Percentiles rank a stretch among this genome's conserved stretches.
Conservation (phyloP, 2,888 invertebrate species). For the Allolobophora icterica region DNA sequence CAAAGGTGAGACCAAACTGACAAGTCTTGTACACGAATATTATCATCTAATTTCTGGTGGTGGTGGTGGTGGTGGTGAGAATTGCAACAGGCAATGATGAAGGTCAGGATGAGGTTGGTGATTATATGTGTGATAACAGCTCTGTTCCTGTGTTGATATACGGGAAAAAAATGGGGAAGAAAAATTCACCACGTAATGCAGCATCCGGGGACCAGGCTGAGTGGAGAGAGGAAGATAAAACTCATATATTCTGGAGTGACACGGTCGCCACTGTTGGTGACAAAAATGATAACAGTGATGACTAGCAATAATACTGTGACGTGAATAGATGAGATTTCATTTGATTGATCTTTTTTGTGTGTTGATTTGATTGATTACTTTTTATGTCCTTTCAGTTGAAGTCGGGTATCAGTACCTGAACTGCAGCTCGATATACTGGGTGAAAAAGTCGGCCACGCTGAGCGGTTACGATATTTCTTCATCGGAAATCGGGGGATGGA, state of each 20-base stretch:
- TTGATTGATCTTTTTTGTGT: no score
- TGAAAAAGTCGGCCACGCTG: constrained; percentile 88
- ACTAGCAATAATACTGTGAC: not conserved
- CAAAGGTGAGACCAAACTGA: not conserved
- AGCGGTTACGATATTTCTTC: constrained; percentile 96
- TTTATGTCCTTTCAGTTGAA: constrained; percentile 58
- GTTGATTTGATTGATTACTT: not conserved
- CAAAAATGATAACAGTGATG: not conserved
- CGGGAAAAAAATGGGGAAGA: not conserved
- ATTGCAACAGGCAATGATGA: no score
- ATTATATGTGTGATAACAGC: not conserved
- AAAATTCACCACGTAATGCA: not conserved
- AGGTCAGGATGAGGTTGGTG: not conserved
- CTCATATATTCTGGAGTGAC: not conserved
- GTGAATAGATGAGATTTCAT: not conserved
- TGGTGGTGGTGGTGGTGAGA: no score
- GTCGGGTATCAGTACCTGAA: constrained; percentile 94
- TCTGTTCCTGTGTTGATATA: not conserved
- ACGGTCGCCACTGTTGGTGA: not conserved
- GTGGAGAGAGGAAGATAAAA: no score
- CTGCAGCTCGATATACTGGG: constrained; percentile 90
- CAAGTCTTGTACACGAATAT: not conserved
- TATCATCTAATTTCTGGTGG: not conserved
- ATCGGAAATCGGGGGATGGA: constrained; percentile 70
- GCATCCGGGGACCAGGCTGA: no score